These are phyloP conservation scores for Noctua janthe DNA, from an alignment of 2,888 invertebrate genomes.

Conservation along the genomic window DNA sequence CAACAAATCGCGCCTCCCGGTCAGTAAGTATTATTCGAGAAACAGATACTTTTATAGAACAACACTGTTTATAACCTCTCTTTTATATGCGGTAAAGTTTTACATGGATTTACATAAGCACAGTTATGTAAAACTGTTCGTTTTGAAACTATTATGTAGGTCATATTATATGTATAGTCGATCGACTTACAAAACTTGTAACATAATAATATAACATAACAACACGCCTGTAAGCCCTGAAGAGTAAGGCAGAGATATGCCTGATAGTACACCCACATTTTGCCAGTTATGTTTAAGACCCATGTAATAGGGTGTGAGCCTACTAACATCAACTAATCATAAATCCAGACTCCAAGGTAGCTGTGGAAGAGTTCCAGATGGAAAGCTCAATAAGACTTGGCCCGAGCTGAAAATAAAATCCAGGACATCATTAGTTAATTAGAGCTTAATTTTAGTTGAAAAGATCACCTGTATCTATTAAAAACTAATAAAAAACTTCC, in stretches of 20 bases:
- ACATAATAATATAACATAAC: no score
- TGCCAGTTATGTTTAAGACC: neutral
- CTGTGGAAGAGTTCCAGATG: no score
- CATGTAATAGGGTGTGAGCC: no score
- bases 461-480: no score
- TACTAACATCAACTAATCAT: no score
- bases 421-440: no score
- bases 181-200: neutral
- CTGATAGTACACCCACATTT: neutral
- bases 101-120: constrained; percentile 17
- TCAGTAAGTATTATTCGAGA: constrained; percentile 47
- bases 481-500: no score
- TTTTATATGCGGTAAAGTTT: constrained; percentile 13
- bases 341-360: no score
- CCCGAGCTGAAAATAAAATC: no score
- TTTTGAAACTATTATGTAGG: neutral
- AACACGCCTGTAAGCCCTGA: neutral
- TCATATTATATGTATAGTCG: neutral
- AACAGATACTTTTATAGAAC: constrained; percentile 52
- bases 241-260: neutral
- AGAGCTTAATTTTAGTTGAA: no score
- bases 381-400: no score
- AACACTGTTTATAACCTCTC: constrained; percentile 28
- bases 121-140: neutral
- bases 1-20: constrained; percentile 56